phyloP scores from a whole-genome alignment of 2,888 invertebrate species.

The Invenusta paracnida region DNA sequence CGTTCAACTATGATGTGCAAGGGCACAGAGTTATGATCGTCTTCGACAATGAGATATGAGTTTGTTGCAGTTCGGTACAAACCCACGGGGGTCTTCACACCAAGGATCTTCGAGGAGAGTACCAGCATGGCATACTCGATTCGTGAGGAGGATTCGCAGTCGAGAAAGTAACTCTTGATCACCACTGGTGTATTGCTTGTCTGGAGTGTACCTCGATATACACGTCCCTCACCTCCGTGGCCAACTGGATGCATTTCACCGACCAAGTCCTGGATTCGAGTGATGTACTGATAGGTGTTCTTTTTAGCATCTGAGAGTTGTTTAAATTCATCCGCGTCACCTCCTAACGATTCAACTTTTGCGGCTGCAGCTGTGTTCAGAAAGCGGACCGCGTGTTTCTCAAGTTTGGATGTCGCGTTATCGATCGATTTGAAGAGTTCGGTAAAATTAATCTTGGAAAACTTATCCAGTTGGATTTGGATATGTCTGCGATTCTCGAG shows the following conservation, averaged over 20 bases:
- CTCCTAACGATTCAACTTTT: no score
- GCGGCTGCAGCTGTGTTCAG: no score
- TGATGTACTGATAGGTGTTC: background rate
- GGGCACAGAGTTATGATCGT: constrained; percentile 41
- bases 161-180: constrained; percentile 38
- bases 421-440: background rate
- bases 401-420: background rate
- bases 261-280: constrained; percentile 34
- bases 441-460: background rate
- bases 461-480: background rate
- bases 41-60: constrained; percentile 39
- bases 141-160: constrained; percentile 37
- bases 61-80: constrained; percentile 21
- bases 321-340: no score
- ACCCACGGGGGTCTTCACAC: constrained; percentile 38
- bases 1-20: constrained; percentile 31
- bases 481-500: background rate
- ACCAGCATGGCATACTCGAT: constrained; percentile 39
- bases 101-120: constrained; percentile 25
- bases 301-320: background rate
- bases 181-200: constrained; percentile 30
- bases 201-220: constrained; percentile 29
- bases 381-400: no score
- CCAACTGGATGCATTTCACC: constrained; percentile 35
- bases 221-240: constrained; percentile 38